phyloP scores from a whole-genome alignment of 2,888 invertebrate genomes.

The Nebria salina region DNA sequence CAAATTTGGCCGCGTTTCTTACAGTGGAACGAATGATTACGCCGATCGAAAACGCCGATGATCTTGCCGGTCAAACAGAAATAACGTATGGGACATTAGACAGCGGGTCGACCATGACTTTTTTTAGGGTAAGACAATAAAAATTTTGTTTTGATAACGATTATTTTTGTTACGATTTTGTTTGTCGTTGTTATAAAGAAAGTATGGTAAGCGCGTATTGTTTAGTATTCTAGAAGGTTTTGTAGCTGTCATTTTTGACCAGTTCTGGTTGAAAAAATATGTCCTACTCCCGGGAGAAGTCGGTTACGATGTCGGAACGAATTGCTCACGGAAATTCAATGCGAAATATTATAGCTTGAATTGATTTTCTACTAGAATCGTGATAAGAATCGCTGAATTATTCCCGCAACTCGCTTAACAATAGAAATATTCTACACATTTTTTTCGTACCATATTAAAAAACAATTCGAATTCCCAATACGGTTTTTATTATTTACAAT shows the following conservation, averaged over 20 bases:
- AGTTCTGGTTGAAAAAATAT: constrained; percentile 24
- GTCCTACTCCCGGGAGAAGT: constrained; percentile 34
- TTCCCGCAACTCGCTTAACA: too few species aligned
- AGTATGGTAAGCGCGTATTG: too few species aligned
- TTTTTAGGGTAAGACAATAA: constrained; percentile 72
- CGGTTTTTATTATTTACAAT: too few species aligned
- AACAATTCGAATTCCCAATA: too few species aligned
- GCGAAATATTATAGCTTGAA: constrained; percentile 34
- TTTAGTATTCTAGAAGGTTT: background rate
- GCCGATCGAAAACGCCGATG: constrained; percentile 86
- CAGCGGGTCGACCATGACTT: constrained; percentile 88
- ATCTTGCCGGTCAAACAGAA: constrained; percentile 81
- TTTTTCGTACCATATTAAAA: too few species aligned
- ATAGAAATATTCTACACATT: too few species aligned
- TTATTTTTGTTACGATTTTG: too few species aligned
- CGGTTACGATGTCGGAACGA: constrained; percentile 15
- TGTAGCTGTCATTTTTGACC: background rate
- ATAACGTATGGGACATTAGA: constrained; percentile 86
- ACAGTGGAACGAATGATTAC: constrained; percentile 91
- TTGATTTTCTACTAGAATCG: constrained; percentile 38
- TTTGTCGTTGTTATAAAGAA: too few species aligned
- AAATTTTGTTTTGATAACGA: too few species aligned
- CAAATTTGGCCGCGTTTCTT: constrained; percentile 90
- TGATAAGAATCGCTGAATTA: constrained; percentile 13
- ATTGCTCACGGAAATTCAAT: constrained; percentile 41